These are phyloP conservation scores for Aricia agestis DNA, from an alignment of 1,140 invertebrate species.

Conservation along the genomic window DNA sequence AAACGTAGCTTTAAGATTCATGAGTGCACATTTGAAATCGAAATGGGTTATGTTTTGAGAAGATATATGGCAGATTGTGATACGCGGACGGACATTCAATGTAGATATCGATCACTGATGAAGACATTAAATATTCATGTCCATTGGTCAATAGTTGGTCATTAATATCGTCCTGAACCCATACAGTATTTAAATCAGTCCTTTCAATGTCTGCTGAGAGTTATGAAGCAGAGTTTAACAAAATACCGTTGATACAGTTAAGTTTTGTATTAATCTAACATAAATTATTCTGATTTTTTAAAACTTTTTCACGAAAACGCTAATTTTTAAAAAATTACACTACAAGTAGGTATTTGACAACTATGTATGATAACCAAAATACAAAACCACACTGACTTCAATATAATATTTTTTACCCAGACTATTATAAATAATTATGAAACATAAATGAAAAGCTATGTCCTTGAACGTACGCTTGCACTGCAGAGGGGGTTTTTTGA, in stretches of 20 bases:
- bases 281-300: no score
- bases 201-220: slow-evolving; percentile 17
- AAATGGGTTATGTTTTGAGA: background rate
- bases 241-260: slow-evolving; percentile 11
- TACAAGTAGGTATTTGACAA: no score
- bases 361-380: no score
- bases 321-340: no score
- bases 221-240: slow-evolving; percentile 1
- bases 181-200: slow-evolving; percentile 20
- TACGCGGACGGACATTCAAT: slow-evolving; percentile 4
- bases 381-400: no score
- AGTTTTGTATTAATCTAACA: background rate
- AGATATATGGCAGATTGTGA: background rate
- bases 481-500: no score
- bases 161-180: slow-evolving; percentile 21
- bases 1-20: background rate
- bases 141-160: slow-evolving; percentile 21
- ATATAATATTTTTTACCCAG: no score
- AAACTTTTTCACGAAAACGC: no score
- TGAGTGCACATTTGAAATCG: background rate
- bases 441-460: no score
- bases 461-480: no score
- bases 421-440: no score
- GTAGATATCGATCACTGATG: slow-evolving; percentile 23
- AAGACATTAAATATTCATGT: slow-evolving; percentile 40